These are phyloP conservation scores for Procavia capensis DNA, from an alignment of 2,113 vertebrate species.

Conservation along the genomic window DNA sequence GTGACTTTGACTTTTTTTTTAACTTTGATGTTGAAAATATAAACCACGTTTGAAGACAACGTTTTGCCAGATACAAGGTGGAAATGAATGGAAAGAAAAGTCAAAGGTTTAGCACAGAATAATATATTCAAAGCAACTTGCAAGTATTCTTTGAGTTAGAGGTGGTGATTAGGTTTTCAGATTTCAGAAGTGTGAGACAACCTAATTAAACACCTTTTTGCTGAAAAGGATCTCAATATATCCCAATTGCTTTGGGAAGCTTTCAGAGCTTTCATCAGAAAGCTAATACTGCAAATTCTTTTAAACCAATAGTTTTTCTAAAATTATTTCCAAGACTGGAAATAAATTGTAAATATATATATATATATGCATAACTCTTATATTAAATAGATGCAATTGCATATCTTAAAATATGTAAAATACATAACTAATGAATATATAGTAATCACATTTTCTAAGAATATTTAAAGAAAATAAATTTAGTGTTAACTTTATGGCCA, in stretches of 20 bases:
- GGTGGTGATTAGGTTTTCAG: slow-evolving; percentile 87
- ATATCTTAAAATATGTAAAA: neutral
- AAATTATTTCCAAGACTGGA: slow-evolving; percentile 58
- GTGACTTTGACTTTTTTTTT: neutral
- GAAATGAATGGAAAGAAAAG: slow-evolving; percentile 61
- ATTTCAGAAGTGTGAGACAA: slow-evolving; percentile 85
- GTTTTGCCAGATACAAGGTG: slow-evolving; percentile 59
- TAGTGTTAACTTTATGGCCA: neutral
- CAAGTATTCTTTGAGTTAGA: slow-evolving; percentile 84
- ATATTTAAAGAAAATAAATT: neutral
- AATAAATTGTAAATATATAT: slow-evolving; percentile 68
- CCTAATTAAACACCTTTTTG: slow-evolving; percentile 91
- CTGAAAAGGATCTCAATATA: slow-evolving; percentile 80
- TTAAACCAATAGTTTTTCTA: slow-evolving; percentile 45
- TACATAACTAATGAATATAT: neutral
- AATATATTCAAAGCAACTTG: slow-evolving; percentile 79
- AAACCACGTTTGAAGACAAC: slow-evolving; percentile 44
- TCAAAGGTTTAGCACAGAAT: slow-evolving; percentile 60
- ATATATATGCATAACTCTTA: slow-evolving; percentile 37
- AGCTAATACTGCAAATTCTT: slow-evolving; percentile 62
- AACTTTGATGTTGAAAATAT: neutral
- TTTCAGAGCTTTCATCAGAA: slow-evolving; percentile 79
- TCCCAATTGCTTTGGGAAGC: slow-evolving; percentile 67
- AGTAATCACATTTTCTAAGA: neutral
- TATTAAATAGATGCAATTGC: neutral